Conservation (phyloP, 1,140 invertebrate species). For the Metopolophium dirhodum region DNA sequence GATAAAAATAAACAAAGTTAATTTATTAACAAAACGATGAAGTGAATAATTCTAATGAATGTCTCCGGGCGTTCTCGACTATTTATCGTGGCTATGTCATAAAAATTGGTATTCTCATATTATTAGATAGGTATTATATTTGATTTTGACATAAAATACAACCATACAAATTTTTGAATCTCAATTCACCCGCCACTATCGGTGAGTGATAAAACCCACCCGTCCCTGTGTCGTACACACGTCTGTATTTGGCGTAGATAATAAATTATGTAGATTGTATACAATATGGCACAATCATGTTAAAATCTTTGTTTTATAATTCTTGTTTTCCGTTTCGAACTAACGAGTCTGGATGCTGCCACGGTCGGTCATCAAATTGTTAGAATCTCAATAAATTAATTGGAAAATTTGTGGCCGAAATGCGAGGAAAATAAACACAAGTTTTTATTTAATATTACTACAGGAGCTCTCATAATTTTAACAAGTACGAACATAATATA, state of each 20-base stretch:
- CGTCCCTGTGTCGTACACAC: not conserved
- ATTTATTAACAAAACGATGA: not conserved
- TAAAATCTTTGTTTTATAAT: not conserved
- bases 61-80: not conserved
- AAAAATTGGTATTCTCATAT: no score
- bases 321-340: not conserved
- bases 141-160: not conserved
- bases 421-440: not conserved
- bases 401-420: not conserved
- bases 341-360: not conserved
- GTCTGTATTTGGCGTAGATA: not conserved
- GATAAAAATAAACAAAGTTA: not conserved
- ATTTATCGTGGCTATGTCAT: no score
- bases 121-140: no score
- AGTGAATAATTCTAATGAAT: not conserved
- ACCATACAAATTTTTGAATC: not conserved
- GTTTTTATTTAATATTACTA: slow-evolving; percentile 6
- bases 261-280: not conserved
- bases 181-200: not conserved
- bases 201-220: not conserved
- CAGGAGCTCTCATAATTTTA: not conserved
- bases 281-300: not conserved
- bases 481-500: not conserved
- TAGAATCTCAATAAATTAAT: not conserved
- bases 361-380: not conserved